phyloP scores from a whole-genome alignment of 23 tunicate species.

The Halocynthia roretzi region DNA sequence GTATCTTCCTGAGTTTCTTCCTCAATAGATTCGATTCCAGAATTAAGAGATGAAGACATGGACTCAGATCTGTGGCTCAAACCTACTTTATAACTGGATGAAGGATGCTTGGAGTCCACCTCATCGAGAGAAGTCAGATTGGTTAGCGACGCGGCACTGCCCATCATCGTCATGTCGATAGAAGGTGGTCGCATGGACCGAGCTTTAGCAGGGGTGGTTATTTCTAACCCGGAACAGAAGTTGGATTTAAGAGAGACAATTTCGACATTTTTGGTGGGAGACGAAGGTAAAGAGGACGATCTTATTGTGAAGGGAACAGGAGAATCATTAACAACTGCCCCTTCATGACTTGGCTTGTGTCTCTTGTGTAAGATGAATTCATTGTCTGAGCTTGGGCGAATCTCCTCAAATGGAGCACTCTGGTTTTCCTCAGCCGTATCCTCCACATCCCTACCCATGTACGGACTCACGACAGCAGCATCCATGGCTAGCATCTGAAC shows the following conservation, averaged over 20 bases:
- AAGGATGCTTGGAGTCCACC: background rate
- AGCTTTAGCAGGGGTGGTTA: conserved; percentile 35
- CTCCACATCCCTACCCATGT: background rate
- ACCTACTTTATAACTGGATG: no score
- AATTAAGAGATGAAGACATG: no score
- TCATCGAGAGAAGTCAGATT: conserved; percentile 11
- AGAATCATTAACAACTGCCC: background rate
- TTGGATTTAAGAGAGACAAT: no score
- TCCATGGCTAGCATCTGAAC: background rate
- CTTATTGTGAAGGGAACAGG: no score
- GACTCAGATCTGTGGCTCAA: no score
- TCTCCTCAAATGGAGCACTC: conserved; percentile 2
- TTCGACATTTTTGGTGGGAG: no score
- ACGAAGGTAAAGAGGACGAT: no score
- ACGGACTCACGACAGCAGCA: background rate
- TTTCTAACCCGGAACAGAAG: background rate
- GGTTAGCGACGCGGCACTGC: conserved; percentile 21
- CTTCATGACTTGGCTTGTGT: background rate
- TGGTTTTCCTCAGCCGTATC: background rate
- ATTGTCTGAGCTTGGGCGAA: conserved; percentile 12
- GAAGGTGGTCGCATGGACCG: conserved; percentile 90
- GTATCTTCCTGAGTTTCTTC: no score
- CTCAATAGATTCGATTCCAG: no score
- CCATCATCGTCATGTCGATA: conserved; percentile 48
- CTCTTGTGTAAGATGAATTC: conserved; percentile 10